Conservation (phyloP, 1,140 invertebrate species). For the Euwallacea similis region DNA sequence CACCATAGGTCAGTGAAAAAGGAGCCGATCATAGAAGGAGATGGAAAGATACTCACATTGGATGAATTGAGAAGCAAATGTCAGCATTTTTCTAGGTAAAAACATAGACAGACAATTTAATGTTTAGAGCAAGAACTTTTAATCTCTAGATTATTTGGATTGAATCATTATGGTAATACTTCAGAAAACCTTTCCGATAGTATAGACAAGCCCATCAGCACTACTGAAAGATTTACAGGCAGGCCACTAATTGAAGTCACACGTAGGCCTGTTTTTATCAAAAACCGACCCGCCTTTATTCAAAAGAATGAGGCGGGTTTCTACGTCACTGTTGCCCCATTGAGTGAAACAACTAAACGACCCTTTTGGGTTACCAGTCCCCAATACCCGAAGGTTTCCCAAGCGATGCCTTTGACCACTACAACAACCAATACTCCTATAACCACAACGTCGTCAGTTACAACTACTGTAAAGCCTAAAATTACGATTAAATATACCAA, state of each 20-base stretch:
- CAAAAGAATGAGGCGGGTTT: conserved; percentile 30
- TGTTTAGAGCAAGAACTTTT: not conserved
- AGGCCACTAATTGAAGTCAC: conserved; percentile 27
- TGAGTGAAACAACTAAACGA: conserved; percentile 15
- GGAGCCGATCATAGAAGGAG: conserved; percentile 23
- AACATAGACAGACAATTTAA: not conserved
- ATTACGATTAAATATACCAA: conserved; percentile 44
- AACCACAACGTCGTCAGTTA: conserved; percentile 1
- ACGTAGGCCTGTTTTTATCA: conserved; percentile 30
- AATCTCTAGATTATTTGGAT: conserved; percentile 22
- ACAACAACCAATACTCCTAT: not conserved
- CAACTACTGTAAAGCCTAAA: conserved; percentile 25
- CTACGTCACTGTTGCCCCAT: conserved; percentile 24
- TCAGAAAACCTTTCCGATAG: not conserved
- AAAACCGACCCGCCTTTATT: conserved; percentile 34
- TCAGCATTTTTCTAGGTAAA: conserved; percentile 34
- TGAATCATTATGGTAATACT: conserved; percentile 2
- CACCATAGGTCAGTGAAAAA: conserved; percentile 8
- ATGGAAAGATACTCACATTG: conserved; percentile 12
- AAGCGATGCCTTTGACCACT: not conserved
- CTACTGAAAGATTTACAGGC: not conserved
- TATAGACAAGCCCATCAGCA: conserved; percentile 9
- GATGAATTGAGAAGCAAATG: conserved; percentile 29
- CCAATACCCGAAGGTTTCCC: not conserved
- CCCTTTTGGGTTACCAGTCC: conserved; percentile 19